Evolutionary conservation across 2,797 vertebrate species (phyloP).

Genomic region (Hemitrygon akajei): DNA sequence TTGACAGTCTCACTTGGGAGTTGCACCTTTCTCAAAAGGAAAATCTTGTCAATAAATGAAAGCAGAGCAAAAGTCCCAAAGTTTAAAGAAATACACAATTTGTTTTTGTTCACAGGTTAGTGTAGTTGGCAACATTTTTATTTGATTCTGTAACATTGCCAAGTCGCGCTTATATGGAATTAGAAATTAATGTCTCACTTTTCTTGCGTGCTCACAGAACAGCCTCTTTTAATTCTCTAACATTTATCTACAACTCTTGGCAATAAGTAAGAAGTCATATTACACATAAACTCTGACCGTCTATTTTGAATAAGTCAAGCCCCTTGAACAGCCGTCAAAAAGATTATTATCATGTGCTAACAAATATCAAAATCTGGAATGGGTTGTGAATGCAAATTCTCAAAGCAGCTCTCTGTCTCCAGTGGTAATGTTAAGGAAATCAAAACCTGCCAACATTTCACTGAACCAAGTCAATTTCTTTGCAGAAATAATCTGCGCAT

Average conservation of each 20-base stretch:
- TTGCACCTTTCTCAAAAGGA: conserved; percentile 15
- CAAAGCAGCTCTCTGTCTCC: conserved; percentile 35
- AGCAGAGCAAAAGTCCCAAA: conserved; percentile 3
- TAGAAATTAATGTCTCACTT: conserved; percentile 32
- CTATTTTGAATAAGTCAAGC: conserved; percentile 44
- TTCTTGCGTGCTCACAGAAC: conserved; percentile 13
- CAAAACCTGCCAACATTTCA: conserved; percentile 36
- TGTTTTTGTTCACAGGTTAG: conserved; percentile 31
- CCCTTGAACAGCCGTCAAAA: conserved; percentile 42
- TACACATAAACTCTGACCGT: conserved; percentile 40
- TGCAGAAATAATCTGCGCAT: conserved; percentile 2
- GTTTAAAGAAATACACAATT: conserved; percentile 24
- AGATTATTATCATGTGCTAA: conserved; percentile 43
- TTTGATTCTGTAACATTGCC: background rate
- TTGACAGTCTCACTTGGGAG: conserved; percentile 1
- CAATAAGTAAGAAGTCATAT: background rate
- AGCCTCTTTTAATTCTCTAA: conserved; percentile 11
- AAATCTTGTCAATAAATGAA: conserved; percentile 34
- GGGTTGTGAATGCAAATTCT: conserved; percentile 24
- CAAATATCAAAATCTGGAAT: conserved; percentile 18
- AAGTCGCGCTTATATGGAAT: background rate
- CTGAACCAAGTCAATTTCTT: conserved; percentile 33
- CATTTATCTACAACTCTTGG: background rate
- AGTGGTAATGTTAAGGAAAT: conserved; percentile 34
- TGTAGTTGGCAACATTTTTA: conserved; percentile 10